Conservation (phyloP, 2,888 invertebrate species). For the Cryptops parisi region DNA sequence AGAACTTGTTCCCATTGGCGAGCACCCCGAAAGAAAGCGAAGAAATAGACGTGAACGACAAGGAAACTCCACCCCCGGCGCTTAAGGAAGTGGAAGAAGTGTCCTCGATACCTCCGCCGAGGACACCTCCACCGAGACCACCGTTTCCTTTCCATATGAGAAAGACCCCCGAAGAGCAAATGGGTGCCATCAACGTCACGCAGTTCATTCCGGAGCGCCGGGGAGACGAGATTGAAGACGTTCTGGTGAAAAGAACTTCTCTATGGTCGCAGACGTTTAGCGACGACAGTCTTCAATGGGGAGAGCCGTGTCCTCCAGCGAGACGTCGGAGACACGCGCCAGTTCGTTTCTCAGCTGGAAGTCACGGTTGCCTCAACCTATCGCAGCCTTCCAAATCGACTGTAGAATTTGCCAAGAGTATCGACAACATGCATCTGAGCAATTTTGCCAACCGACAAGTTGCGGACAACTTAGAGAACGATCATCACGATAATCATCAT, state of each 20-base stretch:
- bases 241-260: neutral
- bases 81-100: no score
- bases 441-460: no score
- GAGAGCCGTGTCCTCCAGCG: neutral
- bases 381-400: neutral
- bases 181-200: neutral
- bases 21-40: no score
- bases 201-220: neutral
- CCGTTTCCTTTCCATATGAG: no score
- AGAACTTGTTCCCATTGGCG: no score
- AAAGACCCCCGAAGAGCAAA: no score
- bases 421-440: slow-evolving; percentile 9
- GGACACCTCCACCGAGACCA: neutral
- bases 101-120: no score
- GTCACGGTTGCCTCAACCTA: neutral
- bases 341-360: neutral
- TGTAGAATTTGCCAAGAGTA: slow-evolving; percentile 3
- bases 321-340: neutral
- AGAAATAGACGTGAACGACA: no score
- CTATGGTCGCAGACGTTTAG: neutral
- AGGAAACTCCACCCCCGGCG: no score
- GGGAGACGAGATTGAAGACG: neutral
- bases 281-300: neutral
- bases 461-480: no score
- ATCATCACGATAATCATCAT: no score